Evolutionary conservation across 2,113 vertebrate species (phyloP).

Genomic region (Rhinolophus sinicus): DNA sequence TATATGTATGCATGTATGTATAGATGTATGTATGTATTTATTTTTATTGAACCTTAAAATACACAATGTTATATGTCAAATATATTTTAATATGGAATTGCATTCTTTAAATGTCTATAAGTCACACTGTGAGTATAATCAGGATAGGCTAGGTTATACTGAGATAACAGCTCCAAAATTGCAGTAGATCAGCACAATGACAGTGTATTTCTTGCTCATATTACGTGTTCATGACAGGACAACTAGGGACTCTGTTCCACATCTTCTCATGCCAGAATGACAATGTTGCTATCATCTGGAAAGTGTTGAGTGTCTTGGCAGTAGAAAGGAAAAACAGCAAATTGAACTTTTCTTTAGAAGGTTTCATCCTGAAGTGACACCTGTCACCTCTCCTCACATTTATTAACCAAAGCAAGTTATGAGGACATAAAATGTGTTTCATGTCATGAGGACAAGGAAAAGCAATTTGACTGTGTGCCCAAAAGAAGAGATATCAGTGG

Average conservation of each 20-base stretch:
- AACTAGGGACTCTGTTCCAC: neutral
- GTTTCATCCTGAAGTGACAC: neutral
- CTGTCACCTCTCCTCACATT: slow-evolving; percentile 11
- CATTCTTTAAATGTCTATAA: neutral
- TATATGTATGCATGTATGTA: neutral
- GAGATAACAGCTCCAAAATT: neutral
- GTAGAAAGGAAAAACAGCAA: neutral
- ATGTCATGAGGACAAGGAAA: neutral
- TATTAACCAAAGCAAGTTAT: slow-evolving; percentile 8
- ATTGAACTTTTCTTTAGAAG: neutral
- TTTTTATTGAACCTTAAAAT: neutral
- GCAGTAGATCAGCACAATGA: neutral
- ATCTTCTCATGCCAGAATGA: neutral
- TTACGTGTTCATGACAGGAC: neutral
- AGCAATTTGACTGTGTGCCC: neutral
- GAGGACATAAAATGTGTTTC: neutral
- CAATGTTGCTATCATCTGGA: neutral
- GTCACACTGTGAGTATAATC: neutral
- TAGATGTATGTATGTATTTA: neutral
- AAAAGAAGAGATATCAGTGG: neutral
- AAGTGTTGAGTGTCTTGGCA: neutral
- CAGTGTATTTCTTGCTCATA: neutral
- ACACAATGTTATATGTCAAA: neutral
- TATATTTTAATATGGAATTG: neutral
- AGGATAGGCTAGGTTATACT: neutral